Conservation (phyloP, 2,888 invertebrate species). For the Euplexia lucipara region DNA sequence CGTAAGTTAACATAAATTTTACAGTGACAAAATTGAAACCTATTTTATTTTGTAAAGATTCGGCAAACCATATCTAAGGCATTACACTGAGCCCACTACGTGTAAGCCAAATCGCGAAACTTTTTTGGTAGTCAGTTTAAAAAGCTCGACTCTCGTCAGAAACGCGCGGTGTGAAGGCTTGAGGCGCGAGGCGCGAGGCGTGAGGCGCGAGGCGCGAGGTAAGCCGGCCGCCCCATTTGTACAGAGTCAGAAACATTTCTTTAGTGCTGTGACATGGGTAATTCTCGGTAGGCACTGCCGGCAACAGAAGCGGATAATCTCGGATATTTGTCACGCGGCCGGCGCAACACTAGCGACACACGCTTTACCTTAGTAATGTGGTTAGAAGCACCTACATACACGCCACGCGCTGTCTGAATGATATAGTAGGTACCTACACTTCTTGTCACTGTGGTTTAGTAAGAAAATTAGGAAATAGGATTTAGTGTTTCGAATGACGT, state of each 20-base stretch:
- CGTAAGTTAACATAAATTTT: no score
- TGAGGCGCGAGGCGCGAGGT: slow-evolving; percentile 11
- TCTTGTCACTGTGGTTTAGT: slow-evolving; percentile 11
- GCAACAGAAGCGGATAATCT: slow-evolving; percentile 34
- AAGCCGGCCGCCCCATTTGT: slow-evolving; percentile 41
- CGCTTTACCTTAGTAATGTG: slow-evolving; percentile 16
- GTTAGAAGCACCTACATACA: neutral
- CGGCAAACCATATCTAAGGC: neutral
- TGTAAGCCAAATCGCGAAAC: slow-evolving; percentile 8
- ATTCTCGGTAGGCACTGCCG: slow-evolving; percentile 31
- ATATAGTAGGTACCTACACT: slow-evolving; percentile 15
- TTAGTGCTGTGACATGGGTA: slow-evolving; percentile 39
- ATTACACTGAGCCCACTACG: neutral
- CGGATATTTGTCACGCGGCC: slow-evolving; percentile 43
- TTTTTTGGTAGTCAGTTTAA: slow-evolving; percentile 16
- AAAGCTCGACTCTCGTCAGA: slow-evolving; percentile 6
- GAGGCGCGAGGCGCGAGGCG: neutral
- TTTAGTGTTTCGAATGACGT: neutral
- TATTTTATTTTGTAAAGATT: neutral
- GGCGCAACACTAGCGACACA: slow-evolving; percentile 28
- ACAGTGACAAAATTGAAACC: neutral
- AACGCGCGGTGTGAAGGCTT: neutral
- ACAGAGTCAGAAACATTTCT: slow-evolving; percentile 22
- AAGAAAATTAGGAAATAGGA: neutral
- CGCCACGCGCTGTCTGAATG: neutral